phyloP scores from a whole-genome alignment of 2,797 vertebrate genomes.

The Hemitrygon akajei region DNA sequence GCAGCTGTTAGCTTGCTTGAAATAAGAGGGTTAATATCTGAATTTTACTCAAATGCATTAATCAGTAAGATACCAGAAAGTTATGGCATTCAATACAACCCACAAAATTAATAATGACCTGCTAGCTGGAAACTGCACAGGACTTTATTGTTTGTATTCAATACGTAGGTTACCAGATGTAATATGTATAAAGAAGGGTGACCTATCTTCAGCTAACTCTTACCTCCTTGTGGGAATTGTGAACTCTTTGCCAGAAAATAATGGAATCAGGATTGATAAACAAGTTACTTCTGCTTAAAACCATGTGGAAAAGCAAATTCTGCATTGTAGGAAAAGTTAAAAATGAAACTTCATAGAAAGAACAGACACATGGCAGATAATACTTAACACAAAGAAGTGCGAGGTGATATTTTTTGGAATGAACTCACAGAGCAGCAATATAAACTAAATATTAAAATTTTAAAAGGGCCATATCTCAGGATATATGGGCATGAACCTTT shows the following conservation, averaged over 20 bases:
- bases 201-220: not conserved
- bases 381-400: not conserved
- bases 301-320: not conserved
- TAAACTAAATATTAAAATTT: not conserved
- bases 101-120: not conserved
- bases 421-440: not conserved
- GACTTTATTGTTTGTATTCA: not conserved
- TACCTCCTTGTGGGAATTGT: not conserved
- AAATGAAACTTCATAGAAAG: not conserved
- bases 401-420: not conserved
- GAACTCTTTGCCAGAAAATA: not conserved
- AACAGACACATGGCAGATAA: slow-evolving; percentile 15
- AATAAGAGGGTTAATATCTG: not conserved
- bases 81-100: not conserved
- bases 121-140: not conserved
- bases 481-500: not conserved
- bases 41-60: not conserved
- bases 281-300: not conserved
- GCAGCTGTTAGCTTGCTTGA: slow-evolving; percentile 16
- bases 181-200: not conserved
- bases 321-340: not conserved
- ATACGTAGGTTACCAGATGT: not conserved
- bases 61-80: not conserved
- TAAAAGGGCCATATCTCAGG: not conserved
- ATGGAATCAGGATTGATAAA: not conserved